Base-by-base conservation (phyloP, 2,888 invertebrate species). In the Tineola bisselliella region DNA sequence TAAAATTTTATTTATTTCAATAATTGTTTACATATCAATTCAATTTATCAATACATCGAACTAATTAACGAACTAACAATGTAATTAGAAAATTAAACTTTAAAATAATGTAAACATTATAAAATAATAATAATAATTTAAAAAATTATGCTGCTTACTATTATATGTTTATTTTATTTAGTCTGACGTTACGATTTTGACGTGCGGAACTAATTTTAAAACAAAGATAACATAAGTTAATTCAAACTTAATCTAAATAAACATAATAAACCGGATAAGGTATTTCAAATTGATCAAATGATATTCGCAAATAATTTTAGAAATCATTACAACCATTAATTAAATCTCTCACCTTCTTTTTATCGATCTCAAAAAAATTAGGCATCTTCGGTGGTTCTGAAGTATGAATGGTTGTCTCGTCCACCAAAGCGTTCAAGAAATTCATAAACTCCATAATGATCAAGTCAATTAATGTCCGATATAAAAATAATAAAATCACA, bases 361-460 rank as follows among this genome's bases (percentile, higher is more conserved):
- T 84, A 74, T 86, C 84, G 67, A 83, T 79, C 68, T 86, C 84
- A 63, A 84, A 83, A 68, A 83, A 84, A 71, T 84, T 84, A 0
- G 83, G 80, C 83, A 81, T 81, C 69, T 80, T 86, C 62, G 79
- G 78, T 63, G 78, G 70, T 38, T 81, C 81, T 63, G 69, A 69
- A 48, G 77, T 67, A 64, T 66, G 69, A 65, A 74, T 76, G 61
- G 72, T 74, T 63, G 77, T 79, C 64, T 81, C 83, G 70, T 79
- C 83, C 79, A 81, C 78, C 62, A 83, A 69, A 31, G 74, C 73
- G 61, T 77, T 81, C 67, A 84, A 76, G 70, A 81, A 81, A 73
- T 82, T 79, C 81, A 82, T 76, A 68, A 82, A 77, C 71, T 84
- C 81, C 83, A 84, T 83, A 72, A 71, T 38, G 38, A 38, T n/a